Evolutionary conservation across 2,888 invertebrate species (phyloP).

Genomic region (Cataglyphis altisquamis): DNA sequence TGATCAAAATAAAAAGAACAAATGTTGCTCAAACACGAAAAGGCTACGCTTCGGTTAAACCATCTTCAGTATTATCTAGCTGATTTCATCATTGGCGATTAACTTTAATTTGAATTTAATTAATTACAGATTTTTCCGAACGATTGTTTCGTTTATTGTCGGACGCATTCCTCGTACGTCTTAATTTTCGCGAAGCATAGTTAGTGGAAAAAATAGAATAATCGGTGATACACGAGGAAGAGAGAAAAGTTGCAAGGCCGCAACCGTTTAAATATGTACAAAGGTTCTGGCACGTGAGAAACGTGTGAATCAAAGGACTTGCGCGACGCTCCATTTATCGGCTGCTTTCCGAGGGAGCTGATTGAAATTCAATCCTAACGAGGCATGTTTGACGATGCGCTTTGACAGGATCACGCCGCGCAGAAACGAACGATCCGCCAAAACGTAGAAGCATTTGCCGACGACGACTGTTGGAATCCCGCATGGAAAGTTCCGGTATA

Average conservation of each 20-base stretch:
- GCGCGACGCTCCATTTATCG: constrained; percentile 8
- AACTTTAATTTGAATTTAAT: neutral
- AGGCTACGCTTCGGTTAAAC: neutral
- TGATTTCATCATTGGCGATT: neutral
- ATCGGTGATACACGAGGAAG: neutral
- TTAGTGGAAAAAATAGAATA: neutral
- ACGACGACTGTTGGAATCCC: constrained; percentile 14
- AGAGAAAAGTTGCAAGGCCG: neutral
- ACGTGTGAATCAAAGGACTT: constrained; percentile 34
- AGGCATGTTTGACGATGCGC: constrained; percentile 32
- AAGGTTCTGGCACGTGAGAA: constrained; percentile 23
- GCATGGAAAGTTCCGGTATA: constrained; percentile 40
- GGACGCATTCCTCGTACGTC: neutral
- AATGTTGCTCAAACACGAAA: constrained; percentile 14
- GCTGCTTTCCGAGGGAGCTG: constrained; percentile 17
- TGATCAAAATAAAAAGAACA: neutral
- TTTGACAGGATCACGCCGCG: constrained; percentile 31
- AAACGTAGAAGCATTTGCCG: constrained; percentile 45
- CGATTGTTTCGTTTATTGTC: neutral
- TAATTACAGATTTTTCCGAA: neutral
- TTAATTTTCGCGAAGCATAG: neutral
- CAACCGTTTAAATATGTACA: constrained; percentile 29
- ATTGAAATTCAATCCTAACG: constrained; percentile 59
- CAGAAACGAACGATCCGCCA: constrained; percentile 18
- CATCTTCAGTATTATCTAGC: neutral